A percentile compares a stretch with the other conserved stretches of the same genome.
These are phyloP conservation scores for Atta cephalotes DNA, from an alignment of 1,140 invertebrate species.

Conservation along the genomic window DNA sequence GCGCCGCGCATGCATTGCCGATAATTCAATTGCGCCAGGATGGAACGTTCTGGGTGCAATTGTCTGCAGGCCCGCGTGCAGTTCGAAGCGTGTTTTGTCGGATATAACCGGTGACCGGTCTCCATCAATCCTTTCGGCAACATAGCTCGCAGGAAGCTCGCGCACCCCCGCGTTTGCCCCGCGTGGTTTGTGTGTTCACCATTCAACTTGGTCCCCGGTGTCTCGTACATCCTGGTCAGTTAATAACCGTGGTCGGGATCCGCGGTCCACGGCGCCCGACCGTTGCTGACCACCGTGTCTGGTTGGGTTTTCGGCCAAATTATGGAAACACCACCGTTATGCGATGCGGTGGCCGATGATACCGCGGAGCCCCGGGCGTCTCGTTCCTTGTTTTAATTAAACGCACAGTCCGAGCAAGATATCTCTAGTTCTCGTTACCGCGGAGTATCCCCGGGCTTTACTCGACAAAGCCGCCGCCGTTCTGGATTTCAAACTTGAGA, in stretches of 20 bases:
- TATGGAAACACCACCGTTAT: conserved; percentile 81
- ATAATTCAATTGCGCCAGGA: conserved; percentile 69
- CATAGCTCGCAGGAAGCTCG: conserved; percentile 76
- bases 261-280: conserved; percentile 68
- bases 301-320: conserved; percentile 76
- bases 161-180: conserved; percentile 57
- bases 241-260: conserved; percentile 81
- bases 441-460: not conserved
- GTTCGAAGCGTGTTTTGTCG: conserved; percentile 60
- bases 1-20: conserved; percentile 49
- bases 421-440: conserved; percentile 52
- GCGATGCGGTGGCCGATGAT: conserved; percentile 76
- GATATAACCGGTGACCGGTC: conserved; percentile 54
- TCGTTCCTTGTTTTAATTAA: conserved; percentile 86
- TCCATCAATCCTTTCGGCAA: conserved; percentile 83
- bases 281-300: conserved; percentile 73
- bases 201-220: conserved; percentile 80
- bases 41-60: conserved; percentile 44
- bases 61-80: conserved; percentile 58
- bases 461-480: not conserved
- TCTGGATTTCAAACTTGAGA: conserved; percentile 8
- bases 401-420: conserved; percentile 60
- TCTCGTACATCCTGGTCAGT: conserved; percentile 84
- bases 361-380: conserved; percentile 64
- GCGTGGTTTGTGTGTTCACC: conserved; percentile 72